Base-by-base conservation (phyloP, 2,113 vertebrate genomes). In the Vulpes lagopus region DNA sequence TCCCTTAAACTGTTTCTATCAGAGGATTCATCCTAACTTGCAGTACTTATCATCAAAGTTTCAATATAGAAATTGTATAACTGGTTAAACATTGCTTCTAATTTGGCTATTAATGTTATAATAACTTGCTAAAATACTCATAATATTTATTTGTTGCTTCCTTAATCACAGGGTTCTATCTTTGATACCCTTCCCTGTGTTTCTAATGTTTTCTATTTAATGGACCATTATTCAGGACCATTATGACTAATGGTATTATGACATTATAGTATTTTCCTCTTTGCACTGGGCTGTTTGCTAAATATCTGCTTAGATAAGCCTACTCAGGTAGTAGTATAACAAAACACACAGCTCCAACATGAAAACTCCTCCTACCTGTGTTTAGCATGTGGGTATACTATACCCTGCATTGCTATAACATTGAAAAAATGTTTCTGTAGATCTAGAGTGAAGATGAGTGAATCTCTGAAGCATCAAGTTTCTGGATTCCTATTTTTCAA, bases 41-140 rank as follows among this genome's bases (percentile, higher is more conserved):
- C n/a, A 22, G n/a, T 60, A 8, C 8, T 89, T 85, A 81, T 71
- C 30, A 80, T 32, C 59, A 92, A 59, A 79, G 17, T 82, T 95
- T 95, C 67, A 62, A 10, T 84, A 53, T 60, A 89, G 90, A 96
- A 80, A 30, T 83, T 62, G 2, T 23, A 84, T 57, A 85, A 8
- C 27, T 19, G 60, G 81, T 55, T 89, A 79, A 91, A 43, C 22
- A 64, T 76, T 73, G 35, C 23, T 92, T 38, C 49, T 79, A 89
- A 78, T 93, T 84, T 92, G 73, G 35, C 74, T 91, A 74, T 60
- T 78, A 95, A 86, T 73, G 12, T 69, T 60, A 35, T 81, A 95
- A 79, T 53, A 32, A 43, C 8, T 17, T 88, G 27, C 43, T 51
- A 11, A 95, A 82, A 67, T 71, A 65, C 15, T 87, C 60, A 55